Conservation (phyloP, 2,888 invertebrate species). For the Eilema caniola region DNA sequence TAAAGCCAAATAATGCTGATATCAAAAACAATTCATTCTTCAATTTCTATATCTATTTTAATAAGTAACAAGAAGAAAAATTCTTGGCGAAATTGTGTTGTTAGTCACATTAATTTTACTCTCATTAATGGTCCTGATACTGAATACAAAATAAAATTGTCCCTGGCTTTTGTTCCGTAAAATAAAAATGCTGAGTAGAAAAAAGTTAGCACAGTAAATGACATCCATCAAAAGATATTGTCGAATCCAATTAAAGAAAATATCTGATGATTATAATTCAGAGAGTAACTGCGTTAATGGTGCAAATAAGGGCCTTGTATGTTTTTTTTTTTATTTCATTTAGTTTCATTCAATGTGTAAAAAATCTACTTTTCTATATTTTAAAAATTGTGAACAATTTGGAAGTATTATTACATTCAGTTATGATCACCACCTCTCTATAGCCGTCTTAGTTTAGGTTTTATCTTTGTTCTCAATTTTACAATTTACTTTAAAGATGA, state of each 20-base stretch:
- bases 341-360: not conserved
- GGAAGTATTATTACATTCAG: not conserved
- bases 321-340: not conserved
- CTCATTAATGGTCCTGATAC: not conserved
- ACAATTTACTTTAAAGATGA: too few relatives aligned
- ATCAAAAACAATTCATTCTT: not conserved
- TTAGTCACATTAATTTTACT: not conserved
- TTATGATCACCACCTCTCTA: too few relatives aligned
- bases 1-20: not conserved
- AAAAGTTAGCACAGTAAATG: slow-evolving; percentile 17
- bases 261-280: slow-evolving; percentile 23
- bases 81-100: not conserved
- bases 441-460: too few relatives aligned
- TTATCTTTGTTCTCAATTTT: too few relatives aligned
- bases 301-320: slow-evolving; percentile 22
- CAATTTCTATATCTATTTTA: not conserved
- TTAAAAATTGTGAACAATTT: not conserved
- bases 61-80: not conserved
- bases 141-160: slow-evolving; percentile 12
- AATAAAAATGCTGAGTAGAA: slow-evolving; percentile 1
- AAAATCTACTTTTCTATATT: not conserved
- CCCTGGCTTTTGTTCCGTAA: slow-evolving; percentile 2
- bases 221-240: slow-evolving; percentile 27
- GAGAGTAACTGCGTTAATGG: slow-evolving; percentile 29
- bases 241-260: slow-evolving; percentile 31